These are phyloP conservation scores for Halesus radiatus DNA, from an alignment of 1,140 invertebrate species.

Conservation along the genomic window DNA sequence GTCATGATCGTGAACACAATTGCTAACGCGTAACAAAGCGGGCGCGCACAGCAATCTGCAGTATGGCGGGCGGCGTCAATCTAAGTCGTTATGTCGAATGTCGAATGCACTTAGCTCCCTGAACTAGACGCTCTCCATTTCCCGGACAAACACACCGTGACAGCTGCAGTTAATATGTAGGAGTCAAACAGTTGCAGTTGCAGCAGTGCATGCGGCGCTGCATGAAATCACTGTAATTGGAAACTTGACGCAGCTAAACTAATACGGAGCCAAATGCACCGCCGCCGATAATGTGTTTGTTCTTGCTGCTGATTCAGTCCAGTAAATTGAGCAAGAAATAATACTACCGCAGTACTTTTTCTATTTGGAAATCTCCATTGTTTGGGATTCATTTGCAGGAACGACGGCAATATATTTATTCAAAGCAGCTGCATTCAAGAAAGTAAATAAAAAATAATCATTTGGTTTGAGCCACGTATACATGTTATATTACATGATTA, in stretches of 20 bases:
- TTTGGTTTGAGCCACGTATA: too few species aligned
- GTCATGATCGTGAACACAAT: background rate
- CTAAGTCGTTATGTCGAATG: constrained; percentile 27
- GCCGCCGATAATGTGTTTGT: background rate
- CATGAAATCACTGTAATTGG: constrained; percentile 36
- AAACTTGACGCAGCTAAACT: constrained; percentile 15
- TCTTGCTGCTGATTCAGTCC: background rate
- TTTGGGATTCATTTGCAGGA: too few species aligned
- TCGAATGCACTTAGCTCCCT: constrained; percentile 29
- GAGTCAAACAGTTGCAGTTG: constrained; percentile 1
- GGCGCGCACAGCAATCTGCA: background rate
- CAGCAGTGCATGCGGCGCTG: constrained; percentile 31
- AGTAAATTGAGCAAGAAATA: too few species aligned
- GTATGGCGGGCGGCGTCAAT: constrained; percentile 4
- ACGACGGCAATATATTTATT: too few species aligned
- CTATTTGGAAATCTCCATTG: too few species aligned
- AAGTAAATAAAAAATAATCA: too few species aligned
- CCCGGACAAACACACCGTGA: constrained; percentile 31
- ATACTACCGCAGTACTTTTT: too few species aligned
- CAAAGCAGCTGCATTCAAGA: too few species aligned
- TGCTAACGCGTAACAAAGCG: background rate
- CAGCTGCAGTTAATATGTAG: constrained; percentile 36
- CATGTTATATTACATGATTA: too few species aligned
- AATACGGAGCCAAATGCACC: background rate
- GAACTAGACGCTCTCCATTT: constrained; percentile 29